Conservation (phyloP, 2,797 vertebrate species). For the Propithecus deckenii region DNA sequence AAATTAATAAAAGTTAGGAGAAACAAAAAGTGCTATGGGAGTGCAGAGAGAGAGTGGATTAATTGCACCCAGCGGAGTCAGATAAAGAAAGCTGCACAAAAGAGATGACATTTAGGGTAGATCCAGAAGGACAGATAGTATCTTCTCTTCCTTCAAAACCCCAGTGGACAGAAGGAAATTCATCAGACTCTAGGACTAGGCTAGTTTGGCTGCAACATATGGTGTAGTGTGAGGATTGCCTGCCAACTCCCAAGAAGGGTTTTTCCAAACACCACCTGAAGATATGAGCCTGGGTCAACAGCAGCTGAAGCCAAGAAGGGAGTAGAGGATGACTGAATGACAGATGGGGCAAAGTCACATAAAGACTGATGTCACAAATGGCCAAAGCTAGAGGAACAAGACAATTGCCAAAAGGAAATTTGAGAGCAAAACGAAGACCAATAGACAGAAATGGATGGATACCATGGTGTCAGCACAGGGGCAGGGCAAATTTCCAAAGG, state of each 20-base stretch:
- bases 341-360: background rate
- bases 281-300: background rate
- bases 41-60: background rate
- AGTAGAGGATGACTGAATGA: background rate
- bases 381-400: background rate
- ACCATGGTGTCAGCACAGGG: constrained; percentile 38
- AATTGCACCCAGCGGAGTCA: background rate
- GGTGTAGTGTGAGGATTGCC: background rate
- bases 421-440: constrained; percentile 31
- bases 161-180: background rate
- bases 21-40: background rate
- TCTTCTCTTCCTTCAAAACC: background rate
- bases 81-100: background rate
- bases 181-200: background rate
- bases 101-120: background rate
- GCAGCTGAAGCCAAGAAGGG: background rate
- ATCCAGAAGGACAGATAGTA: background rate
- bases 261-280: background rate
- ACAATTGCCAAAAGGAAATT: constrained; percentile 58
- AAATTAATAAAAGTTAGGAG: background rate
- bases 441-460: constrained; percentile 49
- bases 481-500: constrained; percentile 45
- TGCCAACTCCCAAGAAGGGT: background rate
- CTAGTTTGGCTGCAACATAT: background rate
- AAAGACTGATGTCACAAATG: background rate